Percentiles rank a stretch among this genome's conserved stretches.
Evolutionary conservation across 2,113 vertebrate genomes (phyloP).

Genomic region (Strix uralensis): DNA sequence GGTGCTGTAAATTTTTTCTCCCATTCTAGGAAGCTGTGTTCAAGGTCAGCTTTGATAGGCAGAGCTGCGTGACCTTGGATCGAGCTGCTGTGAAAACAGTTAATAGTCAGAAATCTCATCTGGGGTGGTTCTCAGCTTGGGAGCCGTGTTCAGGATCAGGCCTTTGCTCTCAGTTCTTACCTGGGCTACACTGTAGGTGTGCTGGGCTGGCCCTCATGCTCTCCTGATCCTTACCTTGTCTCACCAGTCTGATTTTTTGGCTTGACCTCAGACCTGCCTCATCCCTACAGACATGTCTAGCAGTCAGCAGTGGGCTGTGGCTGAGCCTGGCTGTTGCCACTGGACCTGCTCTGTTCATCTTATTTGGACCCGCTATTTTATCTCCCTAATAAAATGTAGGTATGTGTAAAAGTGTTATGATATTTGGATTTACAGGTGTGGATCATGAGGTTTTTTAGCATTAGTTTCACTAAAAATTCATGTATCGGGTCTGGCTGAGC

Average conservation of each 20-base stretch:
- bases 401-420: neutral
- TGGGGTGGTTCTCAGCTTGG: neutral
- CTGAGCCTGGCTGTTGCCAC: neutral
- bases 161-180: neutral
- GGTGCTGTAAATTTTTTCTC: neutral
- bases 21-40: neutral
- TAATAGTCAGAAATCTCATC: neutral
- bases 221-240: neutral
- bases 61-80: neutral
- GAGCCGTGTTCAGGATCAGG: neutral
- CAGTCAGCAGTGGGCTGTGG: too few relatives aligned
- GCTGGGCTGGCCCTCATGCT: fast-evolving
- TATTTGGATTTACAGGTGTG: neutral
- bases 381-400: neutral
- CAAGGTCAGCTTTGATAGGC: neutral
- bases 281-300: fast-evolving
- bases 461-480: neutral
- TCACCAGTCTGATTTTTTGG: neutral
- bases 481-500: too few relatives aligned
- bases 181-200: neutral
- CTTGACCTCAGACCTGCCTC: neutral
- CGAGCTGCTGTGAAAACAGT: neutral
- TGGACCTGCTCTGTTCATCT: neutral
- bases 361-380: neutral
- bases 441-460: neutral